Evolutionary conservation across 2,797 vertebrate species (phyloP).

Genomic region (Spheniscus humboldti): DNA sequence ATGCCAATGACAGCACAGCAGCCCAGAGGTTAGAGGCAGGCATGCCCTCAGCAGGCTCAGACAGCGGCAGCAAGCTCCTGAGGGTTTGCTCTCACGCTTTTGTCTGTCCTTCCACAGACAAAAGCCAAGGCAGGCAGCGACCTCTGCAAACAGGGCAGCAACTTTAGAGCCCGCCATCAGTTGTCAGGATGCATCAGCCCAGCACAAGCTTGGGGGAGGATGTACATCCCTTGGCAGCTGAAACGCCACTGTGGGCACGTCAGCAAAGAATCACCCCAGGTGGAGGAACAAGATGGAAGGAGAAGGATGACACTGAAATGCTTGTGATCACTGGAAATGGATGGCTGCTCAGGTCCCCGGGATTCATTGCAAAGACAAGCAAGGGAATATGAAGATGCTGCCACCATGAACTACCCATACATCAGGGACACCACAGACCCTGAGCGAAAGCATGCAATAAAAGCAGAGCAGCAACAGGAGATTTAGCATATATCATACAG

Average conservation of each 20-base stretch:
- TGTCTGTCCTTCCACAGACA: background rate
- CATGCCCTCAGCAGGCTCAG: background rate
- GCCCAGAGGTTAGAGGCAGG: background rate
- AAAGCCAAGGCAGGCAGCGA: background rate
- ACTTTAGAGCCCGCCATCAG: background rate
- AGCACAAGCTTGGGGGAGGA: background rate
- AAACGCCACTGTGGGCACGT: accelerated
- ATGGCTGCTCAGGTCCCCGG: background rate
- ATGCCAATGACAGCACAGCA: background rate
- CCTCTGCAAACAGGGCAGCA: background rate
- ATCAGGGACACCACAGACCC: background rate
- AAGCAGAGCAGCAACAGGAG: background rate
- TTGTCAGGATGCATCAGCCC: background rate
- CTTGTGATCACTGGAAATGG: background rate
- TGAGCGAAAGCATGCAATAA: background rate
- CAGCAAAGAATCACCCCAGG: background rate
- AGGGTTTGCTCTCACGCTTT: background rate
- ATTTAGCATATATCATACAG: background rate
- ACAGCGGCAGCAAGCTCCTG: background rate
- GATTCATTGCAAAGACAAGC: background rate
- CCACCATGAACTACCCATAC: background rate
- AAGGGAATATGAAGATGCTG: background rate
- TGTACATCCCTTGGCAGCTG: background rate
- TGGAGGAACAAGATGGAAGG: background rate
- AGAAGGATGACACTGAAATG: background rate